These are phyloP conservation scores for Melieria picta DNA, from an alignment of 2,888 invertebrate species.

Conservation along the genomic window DNA sequence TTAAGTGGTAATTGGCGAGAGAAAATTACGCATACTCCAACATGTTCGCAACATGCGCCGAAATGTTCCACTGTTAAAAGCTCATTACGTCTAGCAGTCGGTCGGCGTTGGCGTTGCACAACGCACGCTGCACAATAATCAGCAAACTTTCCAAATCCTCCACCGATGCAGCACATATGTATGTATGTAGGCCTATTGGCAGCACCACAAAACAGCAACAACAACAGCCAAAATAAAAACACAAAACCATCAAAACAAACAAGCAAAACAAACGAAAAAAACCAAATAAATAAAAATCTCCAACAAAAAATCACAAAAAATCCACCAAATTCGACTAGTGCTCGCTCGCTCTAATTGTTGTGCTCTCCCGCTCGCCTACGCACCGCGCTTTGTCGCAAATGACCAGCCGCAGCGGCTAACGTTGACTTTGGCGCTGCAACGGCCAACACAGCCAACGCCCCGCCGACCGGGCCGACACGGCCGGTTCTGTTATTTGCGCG, in stretches of 20 bases:
- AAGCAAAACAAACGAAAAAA: conserved; percentile 35
- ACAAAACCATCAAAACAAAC: conserved; percentile 29
- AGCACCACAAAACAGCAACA: conserved; percentile 32
- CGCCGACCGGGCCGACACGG: conserved; percentile 5
- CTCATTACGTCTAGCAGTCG: conserved; percentile 38
- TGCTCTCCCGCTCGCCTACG: conserved; percentile 50
- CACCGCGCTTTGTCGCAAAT: conserved; percentile 42
- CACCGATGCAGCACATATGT: conserved; percentile 33
- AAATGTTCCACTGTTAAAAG: conserved; percentile 38
- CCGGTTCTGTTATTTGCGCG: conserved; percentile 9
- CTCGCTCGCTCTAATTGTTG: conserved; percentile 43
- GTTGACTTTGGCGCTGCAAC: conserved; percentile 18
- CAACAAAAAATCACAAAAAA: conserved; percentile 44
- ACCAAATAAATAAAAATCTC: conserved; percentile 37
- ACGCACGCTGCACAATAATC: conserved; percentile 44
- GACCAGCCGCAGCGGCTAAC: conserved; percentile 39
- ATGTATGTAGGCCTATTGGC: conserved; percentile 23
- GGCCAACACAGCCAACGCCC: conserved; percentile 26
- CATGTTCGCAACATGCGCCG: too few relatives aligned
- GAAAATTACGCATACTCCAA: too few relatives aligned
- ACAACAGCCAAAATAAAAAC: conserved; percentile 36
- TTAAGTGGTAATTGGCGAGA: too few relatives aligned
- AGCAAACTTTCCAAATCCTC: conserved; percentile 53
- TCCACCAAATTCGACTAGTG: conserved; percentile 41
- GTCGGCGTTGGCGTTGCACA: conserved; percentile 32